Conservation (phyloP, 2,113 vertebrate species). For the Thryonomys swinderianus region DNA sequence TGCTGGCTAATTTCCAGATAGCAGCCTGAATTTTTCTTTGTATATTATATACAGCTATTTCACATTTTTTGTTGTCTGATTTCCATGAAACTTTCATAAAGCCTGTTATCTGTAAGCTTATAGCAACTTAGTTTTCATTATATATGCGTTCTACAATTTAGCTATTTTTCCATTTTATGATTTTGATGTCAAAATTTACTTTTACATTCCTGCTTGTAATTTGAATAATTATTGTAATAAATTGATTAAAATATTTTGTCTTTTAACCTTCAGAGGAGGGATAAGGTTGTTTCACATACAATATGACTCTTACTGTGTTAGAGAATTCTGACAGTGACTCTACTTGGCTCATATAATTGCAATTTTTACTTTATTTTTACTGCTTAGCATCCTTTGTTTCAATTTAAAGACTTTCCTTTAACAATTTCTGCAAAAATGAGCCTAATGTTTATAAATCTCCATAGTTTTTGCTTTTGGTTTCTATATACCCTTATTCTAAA, state of each 20-base stretch:
- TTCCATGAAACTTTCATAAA: neutral
- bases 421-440: neutral
- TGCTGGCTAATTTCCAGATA: too few species aligned
- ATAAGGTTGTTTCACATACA: neutral
- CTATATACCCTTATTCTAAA: neutral
- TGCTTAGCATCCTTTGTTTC: neutral
- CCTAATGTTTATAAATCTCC: neutral
- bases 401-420: neutral
- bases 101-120: neutral
- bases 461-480: neutral
- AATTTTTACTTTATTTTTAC: neutral
- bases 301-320: neutral
- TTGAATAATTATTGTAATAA: neutral
- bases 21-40: neutral
- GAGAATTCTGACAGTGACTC: neutral
- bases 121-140: neutral
- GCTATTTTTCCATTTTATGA: neutral
- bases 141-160: neutral
- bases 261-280: neutral
- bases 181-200: too few species aligned
- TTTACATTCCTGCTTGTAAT: neutral
- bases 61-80: neutral
- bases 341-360: neutral
- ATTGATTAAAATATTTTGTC: neutral
- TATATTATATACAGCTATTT: neutral